These are phyloP conservation scores for Carabus problematicus DNA, from an alignment of 2,888 invertebrate species.

Conservation along the genomic window DNA sequence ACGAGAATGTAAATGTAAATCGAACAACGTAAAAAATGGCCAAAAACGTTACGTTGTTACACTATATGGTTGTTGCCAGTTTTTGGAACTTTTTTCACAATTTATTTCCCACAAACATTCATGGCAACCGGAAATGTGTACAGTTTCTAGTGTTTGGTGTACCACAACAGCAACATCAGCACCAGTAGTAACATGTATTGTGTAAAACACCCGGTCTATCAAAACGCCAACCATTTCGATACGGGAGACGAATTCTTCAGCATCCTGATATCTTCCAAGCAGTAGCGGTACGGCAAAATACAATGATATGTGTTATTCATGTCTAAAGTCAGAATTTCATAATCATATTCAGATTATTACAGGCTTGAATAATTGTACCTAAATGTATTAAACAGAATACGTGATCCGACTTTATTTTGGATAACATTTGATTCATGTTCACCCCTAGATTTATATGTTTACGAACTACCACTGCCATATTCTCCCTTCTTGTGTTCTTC, in stretches of 20 bases:
- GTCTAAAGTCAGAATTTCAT: too few relatives aligned
- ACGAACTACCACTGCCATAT: too few relatives aligned
- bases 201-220: conserved; percentile 23
- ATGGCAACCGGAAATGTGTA: conserved; percentile 14
- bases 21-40: conserved; percentile 29
- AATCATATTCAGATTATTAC: too few relatives aligned
- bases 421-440: too few relatives aligned
- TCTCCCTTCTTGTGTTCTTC: conserved; percentile 23
- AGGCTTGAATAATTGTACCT: too few relatives aligned
- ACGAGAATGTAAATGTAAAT: conserved; percentile 24
- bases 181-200: conserved; percentile 4
- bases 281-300: too few relatives aligned
- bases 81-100: conserved; percentile 23
- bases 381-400: too few relatives aligned
- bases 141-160: conserved; percentile 10
- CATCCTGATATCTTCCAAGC: too few relatives aligned
- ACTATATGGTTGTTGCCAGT: conserved; percentile 22
- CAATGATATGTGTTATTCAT: too few relatives aligned
- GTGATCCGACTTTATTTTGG: too few relatives aligned
- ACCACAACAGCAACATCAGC: not conserved
- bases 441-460: too few relatives aligned
- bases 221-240: conserved; percentile 19
- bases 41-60: conserved; percentile 19
- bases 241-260: not conserved
- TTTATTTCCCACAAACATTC: conserved; percentile 19